phyloP scores from a whole-genome alignment of 2,888 invertebrate genomes.

The Sepiola atlantica region DNA sequence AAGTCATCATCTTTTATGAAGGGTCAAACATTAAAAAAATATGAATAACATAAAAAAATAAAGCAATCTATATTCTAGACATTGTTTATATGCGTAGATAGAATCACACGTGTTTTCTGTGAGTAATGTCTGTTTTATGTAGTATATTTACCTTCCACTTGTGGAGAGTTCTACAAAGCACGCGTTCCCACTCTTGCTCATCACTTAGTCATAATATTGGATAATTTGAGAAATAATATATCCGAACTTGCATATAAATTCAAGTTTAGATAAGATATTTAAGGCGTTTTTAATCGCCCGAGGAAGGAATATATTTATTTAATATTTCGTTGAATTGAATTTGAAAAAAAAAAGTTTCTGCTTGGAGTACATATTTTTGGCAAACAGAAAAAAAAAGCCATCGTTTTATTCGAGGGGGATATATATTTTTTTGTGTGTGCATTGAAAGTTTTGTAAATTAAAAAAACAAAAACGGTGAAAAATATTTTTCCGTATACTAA shows the following conservation, averaged over 20 bases:
- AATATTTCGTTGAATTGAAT: neutral
- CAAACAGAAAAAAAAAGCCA: neutral
- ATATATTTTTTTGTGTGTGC: neutral
- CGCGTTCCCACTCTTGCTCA: neutral
- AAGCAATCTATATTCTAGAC: neutral
- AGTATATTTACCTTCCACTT: neutral
- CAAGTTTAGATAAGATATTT: neutral
- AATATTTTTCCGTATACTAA: neutral
- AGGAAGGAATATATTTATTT: neutral
- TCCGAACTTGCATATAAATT: neutral
- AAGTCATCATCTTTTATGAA: neutral
- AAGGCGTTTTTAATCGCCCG: neutral
- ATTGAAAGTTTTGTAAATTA: neutral
- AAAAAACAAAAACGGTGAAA: neutral
- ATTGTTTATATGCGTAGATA: neutral
- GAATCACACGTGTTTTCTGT: neutral
- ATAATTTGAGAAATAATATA: neutral
- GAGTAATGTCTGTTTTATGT: neutral
- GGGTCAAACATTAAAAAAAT: neutral
- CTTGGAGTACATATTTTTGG: neutral
- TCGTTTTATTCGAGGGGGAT: neutral
- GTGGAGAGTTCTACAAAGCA: slow-evolving; percentile 8
- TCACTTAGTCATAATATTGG: neutral
- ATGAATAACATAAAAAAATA: neutral
- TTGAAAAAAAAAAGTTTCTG: neutral